Evolutionary conservation across 2,797 vertebrate genomes (phyloP).

Genomic region (Poeciliopsis gracilis): DNA sequence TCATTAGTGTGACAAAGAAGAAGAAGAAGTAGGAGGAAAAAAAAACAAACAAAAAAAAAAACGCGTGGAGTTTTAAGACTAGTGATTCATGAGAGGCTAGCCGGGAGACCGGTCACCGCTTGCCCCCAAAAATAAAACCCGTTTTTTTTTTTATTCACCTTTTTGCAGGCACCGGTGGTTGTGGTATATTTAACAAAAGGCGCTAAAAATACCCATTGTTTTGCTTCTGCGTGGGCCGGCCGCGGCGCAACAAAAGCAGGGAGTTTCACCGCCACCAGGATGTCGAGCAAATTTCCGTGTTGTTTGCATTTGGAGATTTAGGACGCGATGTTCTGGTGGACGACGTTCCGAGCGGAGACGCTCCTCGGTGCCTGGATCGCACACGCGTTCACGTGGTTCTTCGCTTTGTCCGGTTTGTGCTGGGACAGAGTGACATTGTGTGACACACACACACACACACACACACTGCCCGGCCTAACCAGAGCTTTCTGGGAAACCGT

Average conservation of each 20-base stretch:
- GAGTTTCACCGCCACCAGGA: conserved; percentile 73
- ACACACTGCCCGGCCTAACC: background rate
- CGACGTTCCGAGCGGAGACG: background rate
- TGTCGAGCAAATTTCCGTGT: conserved; percentile 59
- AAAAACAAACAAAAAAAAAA: conserved; percentile 6
- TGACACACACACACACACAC: background rate
- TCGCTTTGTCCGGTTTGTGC: background rate
- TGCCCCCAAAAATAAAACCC: conserved; percentile 28
- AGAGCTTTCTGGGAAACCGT: background rate
- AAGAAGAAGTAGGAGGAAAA: background rate
- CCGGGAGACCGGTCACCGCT: conserved; percentile 16
- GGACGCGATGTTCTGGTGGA: conserved; percentile 51
- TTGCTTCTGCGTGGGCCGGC: conserved; percentile 56
- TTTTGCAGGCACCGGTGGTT: conserved; percentile 26
- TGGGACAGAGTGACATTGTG: too few relatives aligned
- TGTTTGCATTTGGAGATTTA: conserved; percentile 27
- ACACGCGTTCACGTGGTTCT: background rate
- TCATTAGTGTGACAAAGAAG: conserved; percentile 30
- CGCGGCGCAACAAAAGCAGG: conserved; percentile 58
- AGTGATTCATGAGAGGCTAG: conserved; percentile 29
- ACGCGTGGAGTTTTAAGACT: conserved; percentile 25
- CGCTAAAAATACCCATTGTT: conserved; percentile 74
- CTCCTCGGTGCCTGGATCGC: background rate
- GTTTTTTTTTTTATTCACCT: conserved; percentile 40
- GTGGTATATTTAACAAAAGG: conserved; percentile 63